Evolutionary conservation across 2,797 vertebrate species (phyloP), one percentile per base, ranked within the genome.

Genomic region (Podarcis lilfordi): DNA sequence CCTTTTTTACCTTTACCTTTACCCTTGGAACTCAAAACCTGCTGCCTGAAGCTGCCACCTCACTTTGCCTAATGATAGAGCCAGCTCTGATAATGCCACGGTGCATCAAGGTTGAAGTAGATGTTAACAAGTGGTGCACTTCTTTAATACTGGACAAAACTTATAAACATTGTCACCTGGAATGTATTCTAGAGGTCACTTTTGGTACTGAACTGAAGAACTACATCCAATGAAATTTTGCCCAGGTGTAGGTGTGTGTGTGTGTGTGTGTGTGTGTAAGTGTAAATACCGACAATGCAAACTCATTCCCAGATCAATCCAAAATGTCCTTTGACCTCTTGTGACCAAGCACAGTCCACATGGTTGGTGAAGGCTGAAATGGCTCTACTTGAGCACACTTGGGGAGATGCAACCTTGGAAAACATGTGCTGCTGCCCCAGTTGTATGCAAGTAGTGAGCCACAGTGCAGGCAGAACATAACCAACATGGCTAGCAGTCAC

Each of bases 71-170:
- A 64, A 64, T 64, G 61, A 23, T 23, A 61, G 59, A 23, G 59
- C 21, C 21, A 23, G 59, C 19, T 61, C 59, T 61, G 19, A 61
- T 64, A 64, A 85, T 6, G 55, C 0, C 23, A 19, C 45, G 76
- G 84, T 2, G 1, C 45, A 76, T 74, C 86, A 85, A 5, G 3
- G 15, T 80, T 61, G 19, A 45, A 83, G 69, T 69, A 75, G 59
- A 59, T 50, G 80, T 80, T 86, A 80, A 92, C 91, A 92, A 90
- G 86, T 91, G 91, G 89, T 92, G 94, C 9, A 87, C 84, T 87
- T 92, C 86, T 15, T 64, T 82, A 0, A 1, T 15, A 45, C 8
- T 68, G 3, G 2, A 84, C 43, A 68, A 75, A 37, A 8, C 25
- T 0, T 4, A 83, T 11, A 77, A 90, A 8, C 37, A 64, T 3